A percentile compares a stretch with the other conserved stretches of the same genome.
Evolutionary conservation across 2,888 invertebrate species (phyloP).

Genomic region (Lithophane semibrunnea): DNA sequence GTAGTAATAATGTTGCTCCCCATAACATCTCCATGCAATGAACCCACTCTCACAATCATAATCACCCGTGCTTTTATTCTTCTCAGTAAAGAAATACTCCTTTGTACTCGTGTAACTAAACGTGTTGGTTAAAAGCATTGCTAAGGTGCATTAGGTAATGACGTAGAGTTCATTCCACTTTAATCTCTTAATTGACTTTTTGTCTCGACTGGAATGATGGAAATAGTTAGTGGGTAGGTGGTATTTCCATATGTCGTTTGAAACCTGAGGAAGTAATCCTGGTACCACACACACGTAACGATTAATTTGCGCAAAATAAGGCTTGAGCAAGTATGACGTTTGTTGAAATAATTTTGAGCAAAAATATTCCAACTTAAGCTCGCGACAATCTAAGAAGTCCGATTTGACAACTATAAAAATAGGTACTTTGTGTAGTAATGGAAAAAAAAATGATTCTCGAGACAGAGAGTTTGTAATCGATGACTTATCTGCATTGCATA

Average conservation of each 20-base stretch:
- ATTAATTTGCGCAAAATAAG: too few species aligned
- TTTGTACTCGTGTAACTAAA: constrained; percentile 43
- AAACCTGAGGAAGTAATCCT: neutral
- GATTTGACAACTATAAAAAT: too few species aligned
- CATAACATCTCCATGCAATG: neutral
- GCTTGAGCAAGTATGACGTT: too few species aligned
- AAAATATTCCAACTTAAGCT: too few species aligned
- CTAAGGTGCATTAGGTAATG: constrained; percentile 57
- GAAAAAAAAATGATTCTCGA: too few species aligned
- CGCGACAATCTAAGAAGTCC: too few species aligned
- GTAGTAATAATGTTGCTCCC: too few species aligned
- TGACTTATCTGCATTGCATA: too few species aligned
- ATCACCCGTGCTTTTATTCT: constrained; percentile 29
- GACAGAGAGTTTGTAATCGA: too few species aligned
- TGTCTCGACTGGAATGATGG: constrained; percentile 16
- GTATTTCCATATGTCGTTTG: neutral
- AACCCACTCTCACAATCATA: constrained; percentile 24
- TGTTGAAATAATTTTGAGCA: too few species aligned
- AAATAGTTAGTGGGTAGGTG: neutral
- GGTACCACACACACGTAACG: too few species aligned
- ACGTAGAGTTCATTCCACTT: constrained; percentile 48
- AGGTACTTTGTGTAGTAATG: too few species aligned
- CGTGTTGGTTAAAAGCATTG: constrained; percentile 60
- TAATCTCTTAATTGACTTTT: constrained; percentile 31
- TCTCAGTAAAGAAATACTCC: constrained; percentile 31